A percentile compares a stretch with the other conserved stretches of the same genome.
Evolutionary conservation across 2,113 vertebrate genomes (phyloP).

Genomic region (Cynoglossus semilaevis): DNA sequence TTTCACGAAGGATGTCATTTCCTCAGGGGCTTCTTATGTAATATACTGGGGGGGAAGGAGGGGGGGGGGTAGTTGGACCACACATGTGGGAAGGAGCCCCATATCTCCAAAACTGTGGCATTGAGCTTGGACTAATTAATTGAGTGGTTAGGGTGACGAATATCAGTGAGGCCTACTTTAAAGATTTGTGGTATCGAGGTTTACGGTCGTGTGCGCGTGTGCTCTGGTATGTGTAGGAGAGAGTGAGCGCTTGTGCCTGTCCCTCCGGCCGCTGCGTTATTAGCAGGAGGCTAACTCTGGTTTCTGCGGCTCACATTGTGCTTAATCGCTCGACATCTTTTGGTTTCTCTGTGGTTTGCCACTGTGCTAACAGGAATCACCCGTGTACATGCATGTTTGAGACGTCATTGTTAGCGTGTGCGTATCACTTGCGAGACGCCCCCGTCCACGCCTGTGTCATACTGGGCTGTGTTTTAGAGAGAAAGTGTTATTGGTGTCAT

Average conservation of each 20-base stretch:
- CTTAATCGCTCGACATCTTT: constrained; percentile 70
- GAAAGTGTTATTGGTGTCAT: constrained; percentile 64
- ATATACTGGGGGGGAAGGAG: too few relatives aligned
- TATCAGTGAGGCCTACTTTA: constrained; percentile 42
- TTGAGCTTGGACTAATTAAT: constrained; percentile 52
- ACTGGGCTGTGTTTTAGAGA: constrained; percentile 27
- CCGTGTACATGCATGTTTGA: constrained; percentile 3
- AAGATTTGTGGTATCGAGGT: constrained; percentile 53
- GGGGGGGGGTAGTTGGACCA: constrained; percentile 42
- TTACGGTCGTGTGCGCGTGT: too few relatives aligned
- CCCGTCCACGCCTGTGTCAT: constrained; percentile 9
- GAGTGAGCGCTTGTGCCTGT: constrained; percentile 53
- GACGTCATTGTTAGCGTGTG: constrained; percentile 5
- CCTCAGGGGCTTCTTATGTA: constrained; percentile 19
- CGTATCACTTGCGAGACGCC: constrained; percentile 23
- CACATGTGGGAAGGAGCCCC: constrained; percentile 25
- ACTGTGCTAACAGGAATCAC: constrained; percentile 34
- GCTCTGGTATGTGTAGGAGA: too few relatives aligned
- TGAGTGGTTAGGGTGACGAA: constrained; percentile 46
- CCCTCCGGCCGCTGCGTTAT: constrained; percentile 61
- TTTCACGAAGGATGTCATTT: constrained; percentile 44
- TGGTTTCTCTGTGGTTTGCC: constrained; percentile 68
- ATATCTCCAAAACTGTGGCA: constrained; percentile 25
- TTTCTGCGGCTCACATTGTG: constrained; percentile 70
- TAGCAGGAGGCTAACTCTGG: constrained; percentile 64